phyloP scores from a whole-genome alignment of 2,797 vertebrate species.

The Liasis olivaceus region DNA sequence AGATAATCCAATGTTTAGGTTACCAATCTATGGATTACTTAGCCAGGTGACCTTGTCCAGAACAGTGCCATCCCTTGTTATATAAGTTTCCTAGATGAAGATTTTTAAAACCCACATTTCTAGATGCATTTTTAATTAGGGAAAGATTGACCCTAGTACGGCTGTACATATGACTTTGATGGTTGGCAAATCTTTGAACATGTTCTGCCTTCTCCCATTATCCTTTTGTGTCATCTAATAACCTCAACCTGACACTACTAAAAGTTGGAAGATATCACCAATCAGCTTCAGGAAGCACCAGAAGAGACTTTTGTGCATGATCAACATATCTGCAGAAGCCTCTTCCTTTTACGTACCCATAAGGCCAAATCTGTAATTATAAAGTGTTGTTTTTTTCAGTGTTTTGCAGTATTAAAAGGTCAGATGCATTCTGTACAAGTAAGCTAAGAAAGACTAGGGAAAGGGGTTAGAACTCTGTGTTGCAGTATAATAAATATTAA shows the following conservation, averaged over 20 bases:
- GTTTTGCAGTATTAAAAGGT: background rate
- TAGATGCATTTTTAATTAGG: background rate
- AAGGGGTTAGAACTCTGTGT: background rate
- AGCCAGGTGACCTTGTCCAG: background rate
- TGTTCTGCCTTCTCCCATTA: background rate
- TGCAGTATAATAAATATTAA: constrained; percentile 10
- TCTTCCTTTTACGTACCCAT: background rate
- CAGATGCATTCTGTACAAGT: background rate
- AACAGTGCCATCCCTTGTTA: background rate
- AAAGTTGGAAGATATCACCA: background rate
- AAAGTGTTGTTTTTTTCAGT: background rate
- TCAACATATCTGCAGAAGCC: background rate
- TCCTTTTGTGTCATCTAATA: background rate
- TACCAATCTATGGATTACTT: background rate
- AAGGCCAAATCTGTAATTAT: background rate
- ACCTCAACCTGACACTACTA: background rate
- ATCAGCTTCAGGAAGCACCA: background rate
- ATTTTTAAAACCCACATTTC: background rate
- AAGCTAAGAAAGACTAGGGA: background rate
- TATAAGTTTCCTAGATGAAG: background rate
- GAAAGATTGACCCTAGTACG: background rate
- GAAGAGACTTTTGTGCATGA: background rate
- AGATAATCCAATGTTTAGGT: background rate
- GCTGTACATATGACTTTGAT: background rate
- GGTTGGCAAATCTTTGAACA: background rate